Base-by-base conservation (phyloP, 1,140 invertebrate species). In the Zaprionus gabonicus region DNA sequence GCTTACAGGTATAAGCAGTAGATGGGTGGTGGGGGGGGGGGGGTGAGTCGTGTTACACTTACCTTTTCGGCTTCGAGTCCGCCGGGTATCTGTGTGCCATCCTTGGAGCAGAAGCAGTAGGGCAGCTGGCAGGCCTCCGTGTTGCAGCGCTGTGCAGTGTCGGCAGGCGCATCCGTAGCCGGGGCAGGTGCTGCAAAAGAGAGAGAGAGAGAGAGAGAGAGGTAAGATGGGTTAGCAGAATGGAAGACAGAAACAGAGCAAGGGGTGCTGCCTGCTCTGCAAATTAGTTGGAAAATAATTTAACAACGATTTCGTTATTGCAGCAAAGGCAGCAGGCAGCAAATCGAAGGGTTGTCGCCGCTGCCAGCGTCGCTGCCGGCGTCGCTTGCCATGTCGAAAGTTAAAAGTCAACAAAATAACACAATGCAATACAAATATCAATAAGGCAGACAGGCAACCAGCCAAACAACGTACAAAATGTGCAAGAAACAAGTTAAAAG, bases 71-170 rank as follows among this genome's bases (percentile, higher is more conserved):
- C 95, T 57, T 96, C 95, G 34, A 98, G 93, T 38, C 95, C 96
- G 41, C 97, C 97, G 3, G 97, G 97, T 80, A 98, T 97, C 31
- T 95, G 93, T 0, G 97, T 98, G 7, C 97, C 97, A 93, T 98
- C 97, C 88, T 96, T 96, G 5, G 97, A 98, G 92, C 98, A 99
- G 93, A 97, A 98, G 91, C 98, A 99, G 83, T 98, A 97, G 7
- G 98, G 98, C 65, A 99, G 94, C 57, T 94, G 91, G 88, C 98
- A 99, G 49, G 95, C 94, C 1, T 95, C 93, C 1, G 94, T 93
- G 78, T 98, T 95, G 91, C 98, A 99, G 91, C 95, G 96, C 44
- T 94, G 94, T 3, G 97, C 97, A 70, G 96, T 93, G 91, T 98
- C 97, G 34, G 94, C 93, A 4, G 97, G 96, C 5, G 96, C 94